Percentiles rank a stretch among this genome's conserved stretches.
These are phyloP conservation scores for Holotrichia oblita DNA, from an alignment of 1,140 invertebrate species.

Conservation along the genomic window DNA sequence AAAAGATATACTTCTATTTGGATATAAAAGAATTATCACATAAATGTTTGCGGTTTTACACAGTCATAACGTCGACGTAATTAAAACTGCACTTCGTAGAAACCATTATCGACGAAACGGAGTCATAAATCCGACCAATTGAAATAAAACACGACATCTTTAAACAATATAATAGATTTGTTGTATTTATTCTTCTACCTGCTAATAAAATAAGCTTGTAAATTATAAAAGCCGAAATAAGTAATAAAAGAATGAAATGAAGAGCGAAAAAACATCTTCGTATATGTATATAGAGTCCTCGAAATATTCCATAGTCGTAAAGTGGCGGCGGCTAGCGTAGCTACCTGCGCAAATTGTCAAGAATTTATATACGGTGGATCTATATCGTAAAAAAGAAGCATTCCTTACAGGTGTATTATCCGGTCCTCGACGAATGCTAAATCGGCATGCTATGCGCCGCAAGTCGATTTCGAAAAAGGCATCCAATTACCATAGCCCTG, in stretches of 20 bases:
- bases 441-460: background rate
- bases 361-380: constrained; percentile 6
- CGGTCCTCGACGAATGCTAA: background rate
- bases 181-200: no score
- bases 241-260: background rate
- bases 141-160: no score
- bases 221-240: no score
- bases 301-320: background rate
- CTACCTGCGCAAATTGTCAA: constrained; percentile 16
- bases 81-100: no score
- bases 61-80: no score
- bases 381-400: constrained; percentile 9
- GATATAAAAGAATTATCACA: no score
- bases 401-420: background rate
- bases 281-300: background rate
- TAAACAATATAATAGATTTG: no score
- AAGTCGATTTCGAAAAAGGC: background rate
- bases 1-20: no score
- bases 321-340: background rate
- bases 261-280: background rate
- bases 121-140: no score
- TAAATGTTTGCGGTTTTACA: no score
- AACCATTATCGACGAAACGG: no score
- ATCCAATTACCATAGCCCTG: constrained; percentile 6
- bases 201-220: no score